Base-by-base conservation (phyloP, 2,797 vertebrate genomes). In the Sebastes miniatus region DNA sequence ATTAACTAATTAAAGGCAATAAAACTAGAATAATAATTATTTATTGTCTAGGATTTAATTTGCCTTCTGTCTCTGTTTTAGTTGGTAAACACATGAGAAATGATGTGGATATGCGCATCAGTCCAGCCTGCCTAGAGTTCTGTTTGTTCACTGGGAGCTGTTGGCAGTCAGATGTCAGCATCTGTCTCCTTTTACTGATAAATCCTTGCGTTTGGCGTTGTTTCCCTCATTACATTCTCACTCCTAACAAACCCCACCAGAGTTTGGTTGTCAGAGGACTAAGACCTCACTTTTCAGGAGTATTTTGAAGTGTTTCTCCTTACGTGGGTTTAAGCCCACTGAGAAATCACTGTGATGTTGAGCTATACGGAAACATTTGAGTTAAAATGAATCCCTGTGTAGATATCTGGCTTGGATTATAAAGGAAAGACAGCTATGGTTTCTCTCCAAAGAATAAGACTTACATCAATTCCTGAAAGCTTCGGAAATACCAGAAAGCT, bases 91-190 rank as follows among this genome's bases (percentile, higher is more conserved):
- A 77, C 71, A 76, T 64, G 68, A 84, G 43, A 71, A 83, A 79
- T 79, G 20, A 79, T 74, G 5, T 69, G 82, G 76, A 79, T 69
- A 6, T 69, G 86, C 69, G 76, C 71, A 74, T 81, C 79, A 56
- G 72, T 87, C 69, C 73, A 66, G 34, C 34, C 39, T 8, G 73
- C 71, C 77, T 77, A 56, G n/a, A 25, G 52, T 80, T 80, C 74
- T 64, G 76, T 72, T 84, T 77, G 81, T 89, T 88, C 82, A 88
- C 89, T 92, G 89, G 80, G n/a, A 86, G 10, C 79, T 32, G 82
- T 54, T 89, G 85, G 88, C 74, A 78, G 83, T 83, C 81, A 77
- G 56, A 82, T 65, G 80, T 89, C 83, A 65, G 83, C 83, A 25
- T 71, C 77, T 2, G 69, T 80, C 79, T 86, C 59, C 22, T 72